Base-by-base conservation (phyloP, 2,797 vertebrate species). In the Chloroceryle inda region DNA sequence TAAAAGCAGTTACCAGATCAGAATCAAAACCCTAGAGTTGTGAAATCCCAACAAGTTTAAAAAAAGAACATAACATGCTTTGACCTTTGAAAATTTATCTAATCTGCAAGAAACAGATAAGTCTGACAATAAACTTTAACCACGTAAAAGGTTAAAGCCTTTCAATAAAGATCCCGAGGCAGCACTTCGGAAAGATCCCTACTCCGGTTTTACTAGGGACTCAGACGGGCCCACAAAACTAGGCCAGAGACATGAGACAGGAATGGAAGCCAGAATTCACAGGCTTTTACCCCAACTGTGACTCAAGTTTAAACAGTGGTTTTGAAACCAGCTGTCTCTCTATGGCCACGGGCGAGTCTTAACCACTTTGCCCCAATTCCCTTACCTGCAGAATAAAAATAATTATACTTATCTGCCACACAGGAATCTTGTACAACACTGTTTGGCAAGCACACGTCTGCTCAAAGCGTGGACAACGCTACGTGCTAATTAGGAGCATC, bases 291-390 rank as follows among this genome's bases (percentile, higher is more conserved):
- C 91, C 79, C 88, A 96, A 91, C 62, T 0, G 15, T 88, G 85
- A 93, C 92, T 96, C 95, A 92, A 94, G 75, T 79, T 94, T 94
- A 88, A 91, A 80, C 14, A 85, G 91, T 82, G 88, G 95, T 84
- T 97, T 96, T 71, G 79, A 90, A 93, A 88, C 14, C 55, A 77
- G 91, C 97, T 97, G 96, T 89, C 94, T 97, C 96, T 83, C 89
- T 89, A 93, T 91, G 95, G 88, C 92, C 94, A 96, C 69, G 38
- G 96, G 94, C 87, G 88, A 94, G 79, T 40, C 82, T 76, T 69
- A 89, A 91, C 90, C 88, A 63, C 89, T 87, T 42, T 26, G 75
- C 77, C 64, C 92, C 92, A 85, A 78, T 72, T 94, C 80, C 35
- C 75, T 75, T 31, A 89, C 90, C 93, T 87, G 31, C 61, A 83